Conservation (phyloP, 2,113 vertebrate genomes). For the Oreochromis tanganicae region DNA sequence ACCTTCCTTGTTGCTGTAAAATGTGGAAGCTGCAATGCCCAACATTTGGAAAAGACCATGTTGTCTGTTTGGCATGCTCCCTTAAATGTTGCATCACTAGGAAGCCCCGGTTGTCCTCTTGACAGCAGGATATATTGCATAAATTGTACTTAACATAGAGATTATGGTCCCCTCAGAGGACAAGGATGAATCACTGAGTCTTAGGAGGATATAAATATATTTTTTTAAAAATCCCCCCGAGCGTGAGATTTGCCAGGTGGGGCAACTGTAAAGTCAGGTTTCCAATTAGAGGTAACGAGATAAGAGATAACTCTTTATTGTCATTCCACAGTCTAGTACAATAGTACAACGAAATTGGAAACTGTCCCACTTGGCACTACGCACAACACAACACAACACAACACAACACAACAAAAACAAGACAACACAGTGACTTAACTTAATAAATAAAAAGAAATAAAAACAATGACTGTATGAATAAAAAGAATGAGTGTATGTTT, state of each 20-base stretch:
- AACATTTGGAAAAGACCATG: neutral
- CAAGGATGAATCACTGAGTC: neutral
- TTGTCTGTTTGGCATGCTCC: neutral
- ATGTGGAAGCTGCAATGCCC: too few species aligned
- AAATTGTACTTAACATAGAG: neutral
- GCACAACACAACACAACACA: neutral
- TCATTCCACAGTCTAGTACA: neutral
- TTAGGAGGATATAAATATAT: neutral
- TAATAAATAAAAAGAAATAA: neutral
- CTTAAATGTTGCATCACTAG: neutral
- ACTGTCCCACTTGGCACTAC: neutral
- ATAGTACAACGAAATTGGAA: neutral
- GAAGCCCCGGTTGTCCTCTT: neutral
- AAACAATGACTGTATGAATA: neutral
- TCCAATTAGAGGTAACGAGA: neutral
- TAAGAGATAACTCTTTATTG: neutral
- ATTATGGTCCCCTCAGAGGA: neutral
- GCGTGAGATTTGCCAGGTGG: neutral
- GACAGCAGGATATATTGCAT: accelerated
- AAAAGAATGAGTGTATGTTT: neutral
- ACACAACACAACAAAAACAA: neutral
- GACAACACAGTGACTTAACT: neutral
- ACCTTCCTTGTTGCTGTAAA: too few species aligned
- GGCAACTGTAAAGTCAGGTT: neutral
- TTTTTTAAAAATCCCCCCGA: accelerated